Evolutionary conservation across 2,797 vertebrate species (phyloP).

Genomic region (Alexandromys oeconomus): DNA sequence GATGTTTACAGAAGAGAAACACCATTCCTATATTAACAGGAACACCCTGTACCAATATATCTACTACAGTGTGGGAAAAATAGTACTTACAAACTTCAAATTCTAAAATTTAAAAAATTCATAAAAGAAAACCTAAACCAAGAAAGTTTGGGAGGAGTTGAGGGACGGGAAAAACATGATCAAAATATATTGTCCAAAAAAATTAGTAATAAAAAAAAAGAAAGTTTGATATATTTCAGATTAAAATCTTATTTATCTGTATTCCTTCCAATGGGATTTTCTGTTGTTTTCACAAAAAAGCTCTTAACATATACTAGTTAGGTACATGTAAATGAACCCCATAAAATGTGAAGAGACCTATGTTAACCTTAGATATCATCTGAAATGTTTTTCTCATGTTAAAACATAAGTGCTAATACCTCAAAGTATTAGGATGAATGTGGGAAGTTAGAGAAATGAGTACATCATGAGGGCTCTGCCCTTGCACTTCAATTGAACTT

Average conservation of each 20-base stretch:
- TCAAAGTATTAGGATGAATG: not conserved
- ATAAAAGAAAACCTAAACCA: slow-evolving; percentile 54
- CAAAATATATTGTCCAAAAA: not conserved
- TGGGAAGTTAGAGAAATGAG: not conserved
- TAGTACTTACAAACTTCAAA: slow-evolving; percentile 52
- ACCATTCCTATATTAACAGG: slow-evolving; percentile 50
- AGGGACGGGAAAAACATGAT: not conserved
- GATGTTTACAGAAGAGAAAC: not conserved
- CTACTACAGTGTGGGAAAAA: slow-evolving; percentile 39
- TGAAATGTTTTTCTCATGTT: not conserved
- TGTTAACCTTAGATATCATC: not conserved
- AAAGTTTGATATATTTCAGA: not conserved
- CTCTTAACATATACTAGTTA: slow-evolving; percentile 30
- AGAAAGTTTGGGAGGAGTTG: slow-evolving; percentile 37
- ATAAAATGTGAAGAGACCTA: slow-evolving; percentile 56
- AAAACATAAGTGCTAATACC: slow-evolving; percentile 6
- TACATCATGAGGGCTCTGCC: not conserved
- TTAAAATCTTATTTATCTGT: slow-evolving; percentile 51
- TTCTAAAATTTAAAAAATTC: slow-evolving; percentile 53
- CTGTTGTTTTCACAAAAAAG: slow-evolving; percentile 10
- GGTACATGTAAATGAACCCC: slow-evolving; percentile 45
- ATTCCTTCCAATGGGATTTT: slow-evolving; percentile 44
- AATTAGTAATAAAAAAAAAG: not conserved
- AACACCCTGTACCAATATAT: slow-evolving; percentile 25
- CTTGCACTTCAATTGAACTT: not conserved